Evolutionary conservation across 2,888 invertebrate species (phyloP).

Genomic region (Conchocele bisecta): DNA sequence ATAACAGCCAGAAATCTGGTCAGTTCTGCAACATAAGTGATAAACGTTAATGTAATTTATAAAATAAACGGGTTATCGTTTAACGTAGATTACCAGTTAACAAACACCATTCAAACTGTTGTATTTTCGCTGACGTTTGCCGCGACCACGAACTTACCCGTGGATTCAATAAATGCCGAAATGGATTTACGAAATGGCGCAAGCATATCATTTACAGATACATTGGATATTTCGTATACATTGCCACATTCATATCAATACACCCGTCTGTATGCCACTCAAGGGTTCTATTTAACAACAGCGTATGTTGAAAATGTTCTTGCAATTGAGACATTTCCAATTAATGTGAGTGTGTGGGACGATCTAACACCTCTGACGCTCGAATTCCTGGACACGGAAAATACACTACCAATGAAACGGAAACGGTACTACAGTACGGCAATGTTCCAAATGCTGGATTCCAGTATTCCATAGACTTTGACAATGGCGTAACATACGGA

Average conservation of each 20-base stretch:
- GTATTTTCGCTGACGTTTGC: neutral
- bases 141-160: neutral
- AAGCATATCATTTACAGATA: neutral
- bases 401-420: slow-evolving; percentile 10
- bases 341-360: slow-evolving; percentile 36
- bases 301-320: slow-evolving; percentile 25
- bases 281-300: slow-evolving; percentile 29
- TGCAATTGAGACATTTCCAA: neutral
- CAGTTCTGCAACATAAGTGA: neutral
- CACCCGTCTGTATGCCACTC: slow-evolving; percentile 27
- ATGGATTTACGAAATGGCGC: neutral
- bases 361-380: slow-evolving; percentile 20
- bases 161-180: neutral
- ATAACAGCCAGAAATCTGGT: neutral
- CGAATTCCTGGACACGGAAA: slow-evolving; percentile 5
- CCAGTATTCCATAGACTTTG: slow-evolving; percentile 43
- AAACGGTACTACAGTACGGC: slow-evolving; percentile 15
- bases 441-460: slow-evolving; percentile 47
- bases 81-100: neutral
- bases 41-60: neutral
- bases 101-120: neutral
- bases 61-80: neutral
- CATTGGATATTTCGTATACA: neutral
- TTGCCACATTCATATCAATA: neutral
- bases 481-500: slow-evolving; percentile 18